phyloP scores from a whole-genome alignment of 2,113 vertebrate species.

The Pelecanus crispus region DNA sequence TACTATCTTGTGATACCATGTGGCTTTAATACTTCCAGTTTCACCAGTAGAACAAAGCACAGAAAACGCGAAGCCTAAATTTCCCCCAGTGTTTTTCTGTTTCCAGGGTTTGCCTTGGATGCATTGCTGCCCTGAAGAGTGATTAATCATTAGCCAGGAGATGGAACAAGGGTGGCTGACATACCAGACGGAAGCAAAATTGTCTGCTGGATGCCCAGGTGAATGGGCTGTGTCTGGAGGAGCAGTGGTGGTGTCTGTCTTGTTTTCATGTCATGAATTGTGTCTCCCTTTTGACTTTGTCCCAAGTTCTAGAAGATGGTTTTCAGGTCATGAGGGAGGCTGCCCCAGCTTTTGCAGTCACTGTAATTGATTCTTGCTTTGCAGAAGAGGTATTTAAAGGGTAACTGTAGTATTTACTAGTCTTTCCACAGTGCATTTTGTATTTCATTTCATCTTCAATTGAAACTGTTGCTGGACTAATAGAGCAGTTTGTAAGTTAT shows the following conservation, averaged over 20 bases:
- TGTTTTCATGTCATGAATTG: background rate
- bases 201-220: background rate
- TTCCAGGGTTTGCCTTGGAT: background rate
- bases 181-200: background rate
- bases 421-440: background rate
- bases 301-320: background rate
- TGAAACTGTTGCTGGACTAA: background rate
- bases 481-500: background rate
- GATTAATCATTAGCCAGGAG: slow-evolving; percentile 13
- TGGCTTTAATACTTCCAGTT: slow-evolving; percentile 5
- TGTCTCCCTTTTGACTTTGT: slow-evolving; percentile 12
- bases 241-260: background rate
- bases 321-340: background rate
- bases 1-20: background rate
- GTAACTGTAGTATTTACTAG: background rate
- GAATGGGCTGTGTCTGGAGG: background rate
- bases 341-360: background rate
- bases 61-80: background rate
- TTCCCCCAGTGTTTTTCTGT: background rate
- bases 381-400: background rate
- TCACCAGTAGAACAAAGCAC: background rate
- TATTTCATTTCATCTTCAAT: background rate
- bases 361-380: background rate
- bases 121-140: slow-evolving; percentile 13
- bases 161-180: background rate